These are phyloP conservation scores for Mormyrops boulengeri DNA, from an alignment of 2,797 vertebrate genomes.

Conservation along the genomic window DNA sequence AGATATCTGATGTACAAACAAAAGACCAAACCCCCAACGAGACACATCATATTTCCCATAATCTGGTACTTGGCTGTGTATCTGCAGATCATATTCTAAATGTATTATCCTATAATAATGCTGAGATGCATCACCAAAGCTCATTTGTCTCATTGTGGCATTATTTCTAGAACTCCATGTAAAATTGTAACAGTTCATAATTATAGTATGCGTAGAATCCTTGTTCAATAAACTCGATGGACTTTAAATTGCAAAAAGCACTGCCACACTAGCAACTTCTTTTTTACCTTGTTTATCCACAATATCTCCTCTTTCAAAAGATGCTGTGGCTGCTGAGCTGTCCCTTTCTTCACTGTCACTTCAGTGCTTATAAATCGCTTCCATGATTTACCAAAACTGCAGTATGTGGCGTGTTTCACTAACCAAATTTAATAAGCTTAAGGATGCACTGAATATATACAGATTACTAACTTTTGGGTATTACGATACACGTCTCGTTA, in stretches of 20 bases:
- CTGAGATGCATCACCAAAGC: not conserved
- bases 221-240: not conserved
- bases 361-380: not conserved
- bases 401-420: not conserved
- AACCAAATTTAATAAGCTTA: not conserved
- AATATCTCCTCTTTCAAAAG: not conserved
- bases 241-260: not conserved
- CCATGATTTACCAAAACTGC: not conserved
- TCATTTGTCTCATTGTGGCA: not conserved
- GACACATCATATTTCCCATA: not conserved
- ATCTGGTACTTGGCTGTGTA: not conserved
- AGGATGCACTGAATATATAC: not conserved
- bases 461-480: not conserved
- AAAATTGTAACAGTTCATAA: not conserved
- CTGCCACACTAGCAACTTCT: not conserved
- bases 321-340: not conserved
- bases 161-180: not conserved
- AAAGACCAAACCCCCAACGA: not conserved
- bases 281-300: not conserved
- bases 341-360: not conserved
- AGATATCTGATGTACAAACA: not conserved
- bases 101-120: not conserved
- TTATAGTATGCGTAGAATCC: not conserved
- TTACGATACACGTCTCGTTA: not conserved
- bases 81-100: not conserved